Evolutionary conservation across 1,140 invertebrate genomes (phyloP).

Genomic region (Scylla paramamosain): DNA sequence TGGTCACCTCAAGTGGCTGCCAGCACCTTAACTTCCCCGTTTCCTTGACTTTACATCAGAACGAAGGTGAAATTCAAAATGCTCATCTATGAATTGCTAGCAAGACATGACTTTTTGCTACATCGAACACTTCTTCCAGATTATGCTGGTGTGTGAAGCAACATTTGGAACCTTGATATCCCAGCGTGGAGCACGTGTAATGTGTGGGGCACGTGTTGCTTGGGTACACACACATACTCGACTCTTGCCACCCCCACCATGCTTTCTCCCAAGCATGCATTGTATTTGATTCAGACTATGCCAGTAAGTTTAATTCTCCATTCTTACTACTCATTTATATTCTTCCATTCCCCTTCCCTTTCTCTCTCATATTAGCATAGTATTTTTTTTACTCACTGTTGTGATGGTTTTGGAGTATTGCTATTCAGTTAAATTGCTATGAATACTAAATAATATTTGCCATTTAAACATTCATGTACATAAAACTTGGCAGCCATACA

Average conservation of each 20-base stretch:
- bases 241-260: neutral
- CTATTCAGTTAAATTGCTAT: too few relatives aligned
- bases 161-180: neutral
- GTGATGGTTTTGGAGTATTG: too few relatives aligned
- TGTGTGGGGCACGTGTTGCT: neutral
- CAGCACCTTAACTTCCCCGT: neutral
- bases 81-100: neutral
- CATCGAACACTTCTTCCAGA: neutral
- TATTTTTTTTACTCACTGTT: too few relatives aligned
- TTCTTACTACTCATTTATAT: neutral
- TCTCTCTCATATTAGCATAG: too few relatives aligned
- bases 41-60: neutral
- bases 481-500: too few relatives aligned
- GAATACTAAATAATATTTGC: too few relatives aligned
- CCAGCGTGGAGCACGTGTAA: neutral
- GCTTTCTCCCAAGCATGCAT: neutral
- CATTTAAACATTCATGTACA: too few relatives aligned
- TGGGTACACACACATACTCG: neutral
- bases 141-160: neutral
- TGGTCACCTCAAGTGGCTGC: neutral
- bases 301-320: neutral
- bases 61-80: neutral
- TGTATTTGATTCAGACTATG: neutral
- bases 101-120: neutral
- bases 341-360: too few relatives aligned